Conservation (phyloP, 2,113 vertebrate genomes). For the Rafetus swinhoei region DNA sequence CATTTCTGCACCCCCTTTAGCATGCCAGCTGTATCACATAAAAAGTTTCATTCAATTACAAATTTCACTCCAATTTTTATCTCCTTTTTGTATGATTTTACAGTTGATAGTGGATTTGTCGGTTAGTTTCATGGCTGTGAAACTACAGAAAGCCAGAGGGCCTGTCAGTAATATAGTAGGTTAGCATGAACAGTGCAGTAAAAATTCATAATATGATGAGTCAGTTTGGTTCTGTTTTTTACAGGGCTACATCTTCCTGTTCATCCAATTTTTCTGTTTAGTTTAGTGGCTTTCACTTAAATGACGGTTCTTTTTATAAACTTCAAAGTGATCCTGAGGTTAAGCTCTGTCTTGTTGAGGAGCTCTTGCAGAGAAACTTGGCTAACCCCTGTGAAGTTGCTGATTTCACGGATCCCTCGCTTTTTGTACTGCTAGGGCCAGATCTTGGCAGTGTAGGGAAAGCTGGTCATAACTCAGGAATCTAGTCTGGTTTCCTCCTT, state of each 20-base stretch:
- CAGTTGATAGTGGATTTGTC: conserved; percentile 44
- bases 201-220: conserved; percentile 74
- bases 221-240: conserved; percentile 73
- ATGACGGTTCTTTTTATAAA: conserved; percentile 78
- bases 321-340: conserved; percentile 75
- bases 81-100: conserved; percentile 29
- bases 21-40: conserved; percentile 39
- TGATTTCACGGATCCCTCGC: conserved; percentile 7
- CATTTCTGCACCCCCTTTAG: background rate
- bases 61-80: conserved; percentile 22
- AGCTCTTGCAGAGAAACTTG: conserved; percentile 51
- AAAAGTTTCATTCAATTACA: conserved; percentile 17
- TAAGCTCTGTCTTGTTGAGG: conserved; percentile 62
- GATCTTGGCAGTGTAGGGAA: conserved; percentile 56
- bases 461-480: conserved; percentile 54
- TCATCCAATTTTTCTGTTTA: conserved; percentile 66
- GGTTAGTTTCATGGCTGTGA: conserved; percentile 57
- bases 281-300: conserved; percentile 71
- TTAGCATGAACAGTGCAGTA: conserved; percentile 55
- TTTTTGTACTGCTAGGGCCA: conserved; percentile 52
- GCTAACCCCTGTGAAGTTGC: conserved; percentile 63
- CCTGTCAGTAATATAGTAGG: conserved; percentile 60
- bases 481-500: conserved; percentile 61
- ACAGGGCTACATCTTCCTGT: conserved; percentile 67
- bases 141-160: conserved; percentile 69